Base-by-base conservation (phyloP, 2,113 vertebrate genomes). In the Triplophysa siluroides region DNA sequence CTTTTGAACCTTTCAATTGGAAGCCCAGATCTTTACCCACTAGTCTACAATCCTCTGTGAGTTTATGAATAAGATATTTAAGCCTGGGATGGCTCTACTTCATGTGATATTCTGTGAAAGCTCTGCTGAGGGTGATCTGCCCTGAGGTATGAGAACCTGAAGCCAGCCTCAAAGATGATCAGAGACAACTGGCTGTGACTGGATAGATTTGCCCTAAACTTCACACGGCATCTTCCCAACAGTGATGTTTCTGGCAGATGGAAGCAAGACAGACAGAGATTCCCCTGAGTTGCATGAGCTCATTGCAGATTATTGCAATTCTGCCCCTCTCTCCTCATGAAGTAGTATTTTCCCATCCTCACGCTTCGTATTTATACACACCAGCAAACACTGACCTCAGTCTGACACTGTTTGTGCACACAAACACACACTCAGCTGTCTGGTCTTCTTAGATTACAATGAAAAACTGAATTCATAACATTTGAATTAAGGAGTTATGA, bases 201-300 rank as follows among this genome's bases (percentile, higher is more conserved):
- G 24, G 52, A 56, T 38, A 14, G 29, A 50, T 38, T 14, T 9
- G 52, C 29, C 19, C 54, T 72, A 16, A 38, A 38, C 52, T 56
- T 14, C 52, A 58, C 52, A 72, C 10, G 21, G 9, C 19, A n/a
- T 21, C 8, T 9, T 1, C 2, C 19, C n/a, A 1, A 54, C 19
- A 72, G 58, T 58, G 52, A 12, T 21, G 52, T 56, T 38, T 58
- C 69, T 21, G 26, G 18, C 52, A 21, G 7, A 38, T 58, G 29
- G 58, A 58, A 38, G 23, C 18, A 33, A 16, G 52, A 70, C 16
- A 21, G 29, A 11, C 19, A 56, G 52, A 38, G 19, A 69, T 79
- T 82, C 24, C 54, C 77, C 82, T 82, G 72, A 81, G 86, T 85
- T 50, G 72, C 50, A 71, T 14, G 50, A 56, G 69, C 69, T 72